Percentiles rank a stretch among this genome's conserved stretches.
These are phyloP conservation scores for Zosterops hypoxanthus DNA, from an alignment of 2,113 vertebrate genomes.

Conservation along the genomic window DNA sequence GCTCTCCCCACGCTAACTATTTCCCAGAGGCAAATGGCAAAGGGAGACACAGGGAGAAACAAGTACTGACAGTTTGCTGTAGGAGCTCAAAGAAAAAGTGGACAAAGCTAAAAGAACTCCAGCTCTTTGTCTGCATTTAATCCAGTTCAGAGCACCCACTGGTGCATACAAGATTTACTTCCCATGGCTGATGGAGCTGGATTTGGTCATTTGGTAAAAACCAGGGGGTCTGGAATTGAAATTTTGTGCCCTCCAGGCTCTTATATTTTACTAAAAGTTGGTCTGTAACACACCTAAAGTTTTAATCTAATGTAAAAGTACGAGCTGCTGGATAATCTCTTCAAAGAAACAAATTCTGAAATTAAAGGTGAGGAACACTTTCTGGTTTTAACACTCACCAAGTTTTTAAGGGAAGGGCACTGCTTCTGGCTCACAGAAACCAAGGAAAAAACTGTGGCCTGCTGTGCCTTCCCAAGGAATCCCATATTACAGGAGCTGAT, in stretches of 20 bases:
- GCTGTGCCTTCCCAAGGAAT: not conserved
- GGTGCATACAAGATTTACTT: conserved; percentile 24
- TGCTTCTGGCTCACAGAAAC: not conserved
- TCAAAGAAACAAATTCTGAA: not conserved
- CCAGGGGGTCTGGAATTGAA: not conserved
- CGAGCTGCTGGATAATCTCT: not conserved
- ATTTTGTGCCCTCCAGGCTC: not conserved
- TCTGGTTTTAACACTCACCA: not conserved
- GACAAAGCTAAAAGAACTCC: conserved; percentile 54
- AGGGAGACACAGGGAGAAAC: not conserved
- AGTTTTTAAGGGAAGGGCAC: not conserved
- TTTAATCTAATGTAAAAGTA: not conserved
- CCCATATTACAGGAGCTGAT: not conserved
- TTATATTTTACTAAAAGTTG: not conserved
- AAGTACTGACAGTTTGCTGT: conserved; percentile 54
- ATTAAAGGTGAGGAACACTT: not conserved
- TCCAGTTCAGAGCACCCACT: conserved; percentile 36
- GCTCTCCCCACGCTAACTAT: conserved; percentile 28
- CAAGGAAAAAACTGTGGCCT: not conserved
- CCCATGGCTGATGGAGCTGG: not conserved
- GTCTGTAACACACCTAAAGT: not conserved
- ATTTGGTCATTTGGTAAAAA: not conserved
- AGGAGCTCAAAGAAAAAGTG: conserved; percentile 46
- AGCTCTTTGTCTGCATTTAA: conserved; percentile 33
- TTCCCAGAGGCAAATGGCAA: conserved; percentile 59